Evolutionary conservation across 2,888 invertebrate genomes (phyloP), one percentile per base, ranked within the genome.

Genomic region (Ormyrus labotus): DNA sequence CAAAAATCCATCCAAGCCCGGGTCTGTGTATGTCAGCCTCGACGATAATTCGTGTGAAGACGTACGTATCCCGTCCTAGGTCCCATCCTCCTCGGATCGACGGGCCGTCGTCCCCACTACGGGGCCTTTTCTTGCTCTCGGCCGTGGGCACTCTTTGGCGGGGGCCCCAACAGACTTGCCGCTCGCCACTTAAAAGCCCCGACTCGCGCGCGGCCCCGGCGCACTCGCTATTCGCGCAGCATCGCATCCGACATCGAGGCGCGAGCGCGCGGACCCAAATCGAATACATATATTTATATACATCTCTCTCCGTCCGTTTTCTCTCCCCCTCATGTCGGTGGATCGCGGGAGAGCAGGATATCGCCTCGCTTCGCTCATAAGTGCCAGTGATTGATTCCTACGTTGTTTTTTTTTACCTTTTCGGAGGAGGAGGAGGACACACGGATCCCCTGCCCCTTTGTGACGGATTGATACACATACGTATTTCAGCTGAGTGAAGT

Each of bases 211-310:
- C 68, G 84, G 87, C 83, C 87, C 86, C 86, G 86, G 87, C 84
- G 87, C 78, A 88, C 19, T 19, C 19, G 19, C 88, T 90, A 89
- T 88, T 90, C 88, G 86, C 86, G 86, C 88, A 87, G 88, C 89
- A 89, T 89, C 89, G 88, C 85, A 85, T 69, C 50, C 47, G 64
- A 55, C 78, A 53, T 58, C 61, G 61, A 61, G 57, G 53, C 55
- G 55, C 55, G n/a, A 11, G 51, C n/a, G 19, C 19, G 19, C 19
- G 19, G 19, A 19, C 19, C 19, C 19, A 19, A 19, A 19, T 19
- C 19, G 19, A 19, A 19, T 19, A 19, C 2, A 19, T 19, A 19
- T 19, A 19, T 19, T 2, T 19, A 19, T 19, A 19, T 19, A 34
- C 9, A 47, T 75, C 50, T 51, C 68, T 45, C 7, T 58, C 57